Conservation (phyloP, 2,797 vertebrate species). For the Characodon lateralis region DNA sequence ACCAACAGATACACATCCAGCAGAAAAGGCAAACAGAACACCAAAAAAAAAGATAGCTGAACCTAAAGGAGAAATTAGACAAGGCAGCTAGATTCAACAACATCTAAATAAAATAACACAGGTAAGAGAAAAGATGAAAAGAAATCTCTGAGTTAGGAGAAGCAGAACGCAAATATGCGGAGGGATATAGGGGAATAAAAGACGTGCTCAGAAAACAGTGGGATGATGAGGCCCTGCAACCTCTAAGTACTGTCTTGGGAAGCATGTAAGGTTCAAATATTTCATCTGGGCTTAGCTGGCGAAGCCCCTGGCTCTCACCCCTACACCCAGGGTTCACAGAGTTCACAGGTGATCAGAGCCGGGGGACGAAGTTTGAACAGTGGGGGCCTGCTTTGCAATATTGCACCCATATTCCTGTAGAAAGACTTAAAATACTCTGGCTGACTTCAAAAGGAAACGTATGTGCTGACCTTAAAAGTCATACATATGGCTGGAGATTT, state of each 20-base stretch:
- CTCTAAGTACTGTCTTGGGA: constrained; percentile 2
- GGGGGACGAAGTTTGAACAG: constrained; percentile 13
- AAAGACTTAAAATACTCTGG: constrained; percentile 19
- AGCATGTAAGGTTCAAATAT: constrained; percentile 45
- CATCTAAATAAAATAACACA: constrained; percentile 63
- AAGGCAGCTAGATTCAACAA: constrained; percentile 49
- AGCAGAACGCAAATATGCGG: constrained; percentile 12
- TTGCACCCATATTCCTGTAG: constrained; percentile 17
- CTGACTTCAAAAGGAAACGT: constrained; percentile 54
- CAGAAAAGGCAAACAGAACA: constrained; percentile 12
- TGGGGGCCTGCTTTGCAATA: constrained; percentile 13
- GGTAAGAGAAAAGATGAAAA: constrained; percentile 40
- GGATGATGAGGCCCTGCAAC: constrained; percentile 34
- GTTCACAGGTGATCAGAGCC: constrained; percentile 46
- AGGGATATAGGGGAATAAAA: constrained; percentile 7
- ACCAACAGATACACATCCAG: constrained; percentile 17
- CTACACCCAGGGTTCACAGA: constrained; percentile 31
- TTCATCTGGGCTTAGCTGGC: constrained; percentile 33
- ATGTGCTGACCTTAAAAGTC: constrained; percentile 34
- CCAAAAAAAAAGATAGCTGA: constrained; percentile 48
- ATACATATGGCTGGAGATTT: constrained; percentile 56
- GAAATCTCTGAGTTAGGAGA: constrained; percentile 32
- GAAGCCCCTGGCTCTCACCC: constrained; percentile 10
- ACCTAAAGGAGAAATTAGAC: constrained; percentile 45
- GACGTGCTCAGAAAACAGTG: constrained; percentile 39